phyloP scores from a whole-genome alignment of 2,113 vertebrate species.

The Dasyurus viverrinus region DNA sequence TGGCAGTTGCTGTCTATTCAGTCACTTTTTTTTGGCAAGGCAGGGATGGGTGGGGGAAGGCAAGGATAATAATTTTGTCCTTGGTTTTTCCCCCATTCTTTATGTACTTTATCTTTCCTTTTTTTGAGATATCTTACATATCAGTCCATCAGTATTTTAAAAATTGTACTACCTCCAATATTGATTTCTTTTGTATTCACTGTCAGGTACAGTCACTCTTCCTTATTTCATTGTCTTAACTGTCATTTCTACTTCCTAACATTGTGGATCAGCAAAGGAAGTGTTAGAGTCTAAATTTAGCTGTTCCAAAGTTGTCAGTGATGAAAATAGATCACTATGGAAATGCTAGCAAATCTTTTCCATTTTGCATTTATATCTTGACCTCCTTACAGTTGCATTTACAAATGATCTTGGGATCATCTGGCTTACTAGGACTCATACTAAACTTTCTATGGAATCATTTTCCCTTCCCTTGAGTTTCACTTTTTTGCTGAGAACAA shows the following conservation, averaged over 20 bases:
- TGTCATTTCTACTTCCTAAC: background rate
- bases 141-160: background rate
- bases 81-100: background rate
- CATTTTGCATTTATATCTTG: background rate
- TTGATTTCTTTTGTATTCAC: background rate
- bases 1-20: background rate
- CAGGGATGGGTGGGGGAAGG: too few species aligned
- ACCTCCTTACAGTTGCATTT: background rate
- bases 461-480: background rate
- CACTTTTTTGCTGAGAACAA: background rate
- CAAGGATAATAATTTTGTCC: background rate
- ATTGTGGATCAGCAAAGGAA: background rate
- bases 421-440: background rate
- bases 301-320: background rate
- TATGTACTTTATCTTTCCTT: background rate
- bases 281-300: background rate
- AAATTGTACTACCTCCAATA: background rate
- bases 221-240: background rate
- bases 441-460: background rate
- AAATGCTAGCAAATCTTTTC: background rate
- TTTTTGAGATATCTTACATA: background rate
- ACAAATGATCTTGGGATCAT: background rate
- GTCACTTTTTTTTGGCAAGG: background rate
- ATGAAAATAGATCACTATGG: background rate
- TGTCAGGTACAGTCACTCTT: background rate